Conservation (phyloP, 2,113 vertebrate genomes). For the Nannospalax galili region DNA sequence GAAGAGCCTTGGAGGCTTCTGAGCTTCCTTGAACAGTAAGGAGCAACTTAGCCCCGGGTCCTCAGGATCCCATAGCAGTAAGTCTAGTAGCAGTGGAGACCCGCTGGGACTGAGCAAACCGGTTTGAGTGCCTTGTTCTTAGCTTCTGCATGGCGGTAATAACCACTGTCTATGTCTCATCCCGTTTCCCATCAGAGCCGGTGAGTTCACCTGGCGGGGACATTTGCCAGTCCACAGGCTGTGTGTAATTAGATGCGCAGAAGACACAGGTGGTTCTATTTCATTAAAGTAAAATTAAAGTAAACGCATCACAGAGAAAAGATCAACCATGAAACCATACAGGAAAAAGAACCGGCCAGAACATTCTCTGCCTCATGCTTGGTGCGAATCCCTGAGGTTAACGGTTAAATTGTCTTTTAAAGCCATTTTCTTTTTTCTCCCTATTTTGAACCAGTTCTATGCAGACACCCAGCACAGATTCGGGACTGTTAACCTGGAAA, state of each 20-base stretch:
- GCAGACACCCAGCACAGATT: constrained; percentile 57
- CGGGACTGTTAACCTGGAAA: constrained; percentile 59
- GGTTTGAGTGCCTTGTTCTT: neutral
- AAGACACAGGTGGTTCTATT: constrained; percentile 37
- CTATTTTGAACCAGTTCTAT: constrained; percentile 63
- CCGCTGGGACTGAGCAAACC: fast-evolving
- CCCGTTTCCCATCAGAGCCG: neutral
- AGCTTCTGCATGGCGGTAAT: fast-evolving
- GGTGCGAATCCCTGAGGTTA: neutral
- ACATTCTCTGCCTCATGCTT: neutral
- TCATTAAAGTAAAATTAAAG: constrained; percentile 65
- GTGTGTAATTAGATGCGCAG: constrained; percentile 1
- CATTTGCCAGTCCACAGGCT: constrained; percentile 28
- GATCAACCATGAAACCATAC: constrained; percentile 19
- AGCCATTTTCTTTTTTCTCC: constrained; percentile 21
- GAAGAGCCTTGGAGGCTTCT: too few species aligned
- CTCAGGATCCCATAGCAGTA: neutral
- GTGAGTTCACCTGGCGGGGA: neutral
- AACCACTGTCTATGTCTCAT: neutral
- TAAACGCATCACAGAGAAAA: constrained; percentile 49
- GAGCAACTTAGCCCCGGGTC: fast-evolving
- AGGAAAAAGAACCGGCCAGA: neutral
- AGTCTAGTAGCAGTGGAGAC: fast-evolving
- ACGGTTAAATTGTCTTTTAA: constrained; percentile 53
- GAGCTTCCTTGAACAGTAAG: fast-evolving